A percentile compares a stretch with the other conserved stretches of the same genome.
phyloP scores from a whole-genome alignment of 2,888 invertebrate species.

The Netelia fuscicornis region DNA sequence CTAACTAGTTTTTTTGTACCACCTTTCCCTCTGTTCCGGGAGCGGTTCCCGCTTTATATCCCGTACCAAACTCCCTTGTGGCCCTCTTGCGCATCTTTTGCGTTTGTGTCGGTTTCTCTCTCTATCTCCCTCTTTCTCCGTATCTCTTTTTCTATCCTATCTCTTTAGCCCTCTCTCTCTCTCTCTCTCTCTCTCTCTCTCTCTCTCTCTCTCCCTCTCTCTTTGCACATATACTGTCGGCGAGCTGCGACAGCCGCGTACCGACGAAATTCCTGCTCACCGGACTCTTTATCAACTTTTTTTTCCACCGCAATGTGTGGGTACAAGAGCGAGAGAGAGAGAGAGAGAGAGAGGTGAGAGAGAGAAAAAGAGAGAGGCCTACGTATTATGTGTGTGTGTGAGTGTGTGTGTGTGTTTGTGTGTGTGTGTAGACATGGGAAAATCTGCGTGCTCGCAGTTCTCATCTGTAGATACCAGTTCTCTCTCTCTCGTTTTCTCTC shows the following conservation, averaged over 20 bases:
- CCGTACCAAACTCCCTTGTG: conserved; percentile 17
- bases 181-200: not conserved
- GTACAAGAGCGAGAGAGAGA: not conserved
- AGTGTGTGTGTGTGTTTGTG: not conserved
- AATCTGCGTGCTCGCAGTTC: conserved; percentile 26
- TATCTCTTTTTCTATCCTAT: no score
- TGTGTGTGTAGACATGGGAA: not conserved
- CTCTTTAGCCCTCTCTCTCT: not conserved
- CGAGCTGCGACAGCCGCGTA: conserved; percentile 10
- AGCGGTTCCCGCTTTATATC: conserved; percentile 6
- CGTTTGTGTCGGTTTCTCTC: conserved; percentile 20
- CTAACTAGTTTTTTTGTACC: conserved; percentile 40
- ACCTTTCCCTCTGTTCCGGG: conserved; percentile 32
- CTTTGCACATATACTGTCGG: not conserved
- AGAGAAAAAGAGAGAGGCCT: not conserved
- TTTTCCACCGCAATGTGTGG: conserved; percentile 20
- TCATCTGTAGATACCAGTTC: conserved; percentile 15
- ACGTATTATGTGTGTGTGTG: no score
- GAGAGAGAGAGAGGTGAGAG: not conserved
- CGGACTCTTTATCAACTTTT: conserved; percentile 53
- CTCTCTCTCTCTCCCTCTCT: no score
- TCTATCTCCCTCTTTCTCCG: conserved; percentile 1
- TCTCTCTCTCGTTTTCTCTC: not conserved
- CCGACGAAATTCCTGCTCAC: conserved; percentile 38
- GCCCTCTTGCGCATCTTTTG: conserved; percentile 10